Evolutionary conservation across 2,113 vertebrate genomes (phyloP), one percentile per base, ranked within the genome.

Genomic region (Semnopithecus entellus): DNA sequence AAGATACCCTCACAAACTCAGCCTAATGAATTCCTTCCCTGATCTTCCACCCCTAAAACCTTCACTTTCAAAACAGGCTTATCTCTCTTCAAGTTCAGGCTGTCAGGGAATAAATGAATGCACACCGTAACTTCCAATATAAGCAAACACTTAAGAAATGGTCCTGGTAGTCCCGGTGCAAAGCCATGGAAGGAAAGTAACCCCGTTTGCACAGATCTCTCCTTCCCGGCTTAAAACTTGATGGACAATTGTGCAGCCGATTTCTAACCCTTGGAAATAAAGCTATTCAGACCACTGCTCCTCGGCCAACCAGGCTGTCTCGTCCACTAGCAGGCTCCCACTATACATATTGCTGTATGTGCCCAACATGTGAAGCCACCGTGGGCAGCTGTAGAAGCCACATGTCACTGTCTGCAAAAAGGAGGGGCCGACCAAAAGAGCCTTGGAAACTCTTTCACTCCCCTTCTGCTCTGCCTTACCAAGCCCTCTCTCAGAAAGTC

Each of bases 401-500:
- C 94, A 76, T 57, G 89, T 86, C 89, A 82, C 91, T 9, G 1
- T 91, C 91, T 91, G 73, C 61, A 93, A 94, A 89, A 83, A 93
- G 92, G 61, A 87, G 93, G 76, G 96, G 75, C 80, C 59, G 92
- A 64, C 83, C 90, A 35, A 55, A 88, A 91, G 78, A 95, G 90
- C 80, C 72, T 48, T 3, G 1, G 23, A 84, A 95, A 95, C 96
- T 88, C 91, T 90, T 72, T 93, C 89, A 79, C 88, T 90, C 94
- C 84, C 94, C 86, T 96, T 90, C 79, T 91, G 91, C 93, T 95
- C 97, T 91, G 90, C 97, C 90, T 97, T 91, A 93, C 90, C 94
- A 93, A 96, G 95, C 94, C 96, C 84, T 95, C 81, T 95, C 92
- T 96, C 91, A 89, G 92, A 96, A 97, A 95, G 95, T 88, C 88